Percentiles rank a stretch among this genome's conserved stretches.
Evolutionary conservation across 2,113 vertebrate species (phyloP).

Genomic region (Ctenodactylus gundi): DNA sequence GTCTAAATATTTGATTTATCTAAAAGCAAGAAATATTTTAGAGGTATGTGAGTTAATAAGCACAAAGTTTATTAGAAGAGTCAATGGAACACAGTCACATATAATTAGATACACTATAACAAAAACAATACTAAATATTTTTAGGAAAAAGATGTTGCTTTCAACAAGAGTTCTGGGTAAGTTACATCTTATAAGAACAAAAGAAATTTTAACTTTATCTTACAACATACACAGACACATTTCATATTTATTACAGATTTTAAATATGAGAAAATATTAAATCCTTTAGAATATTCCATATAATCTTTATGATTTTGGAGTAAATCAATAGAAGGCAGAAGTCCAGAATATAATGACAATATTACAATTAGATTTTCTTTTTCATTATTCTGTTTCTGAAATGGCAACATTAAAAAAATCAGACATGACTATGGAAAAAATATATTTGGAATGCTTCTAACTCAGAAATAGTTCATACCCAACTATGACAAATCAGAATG

Average conservation of each 20-base stretch:
- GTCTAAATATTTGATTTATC: background rate
- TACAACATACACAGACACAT: background rate
- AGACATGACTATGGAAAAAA: background rate
- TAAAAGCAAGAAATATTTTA: background rate
- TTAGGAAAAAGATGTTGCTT: background rate
- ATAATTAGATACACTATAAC: background rate
- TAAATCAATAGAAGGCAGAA: background rate
- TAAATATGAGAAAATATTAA: background rate
- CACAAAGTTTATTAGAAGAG: background rate
- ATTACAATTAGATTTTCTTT: background rate
- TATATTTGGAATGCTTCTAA: background rate
- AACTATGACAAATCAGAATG: background rate
- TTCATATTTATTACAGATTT: background rate
- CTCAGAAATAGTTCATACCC: background rate
- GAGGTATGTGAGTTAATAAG: background rate
- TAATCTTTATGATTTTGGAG: background rate
- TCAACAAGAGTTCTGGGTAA: background rate
- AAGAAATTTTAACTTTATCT: constrained; percentile 39
- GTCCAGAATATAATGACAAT: background rate
- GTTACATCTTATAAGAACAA: background rate
- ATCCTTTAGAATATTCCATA: background rate
- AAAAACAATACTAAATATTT: background rate
- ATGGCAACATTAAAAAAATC: background rate
- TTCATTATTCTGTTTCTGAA: background rate
- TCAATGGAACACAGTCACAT: background rate